These are phyloP conservation scores for Belgica antarctica DNA, from an alignment of 2,888 invertebrate species.

Conservation along the genomic window DNA sequence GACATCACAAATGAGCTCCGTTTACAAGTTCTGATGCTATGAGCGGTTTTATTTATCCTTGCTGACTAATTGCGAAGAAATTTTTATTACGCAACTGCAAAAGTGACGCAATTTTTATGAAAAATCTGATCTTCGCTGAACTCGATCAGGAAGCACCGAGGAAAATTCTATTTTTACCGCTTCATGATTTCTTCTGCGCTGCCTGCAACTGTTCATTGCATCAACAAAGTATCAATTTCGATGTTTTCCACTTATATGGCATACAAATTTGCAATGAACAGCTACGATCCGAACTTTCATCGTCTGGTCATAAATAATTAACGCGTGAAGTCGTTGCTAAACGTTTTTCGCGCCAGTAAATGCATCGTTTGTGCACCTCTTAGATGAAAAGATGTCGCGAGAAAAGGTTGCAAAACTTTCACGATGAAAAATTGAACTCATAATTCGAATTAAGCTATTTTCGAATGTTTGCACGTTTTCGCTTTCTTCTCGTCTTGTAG, in stretches of 20 bases:
- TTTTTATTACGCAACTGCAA: slow-evolving; percentile 23
- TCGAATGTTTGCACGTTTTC: not conserved
- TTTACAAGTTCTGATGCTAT: too few relatives aligned
- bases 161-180: not conserved
- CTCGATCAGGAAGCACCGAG: not conserved
- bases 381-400: not conserved
- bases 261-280: not conserved
- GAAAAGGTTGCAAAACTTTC: not conserved
- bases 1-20: too few relatives aligned
- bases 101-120: slow-evolving; percentile 12
- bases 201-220: not conserved
- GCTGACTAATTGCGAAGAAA: too few relatives aligned
- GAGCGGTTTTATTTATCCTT: too few relatives aligned
- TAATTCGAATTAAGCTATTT: not conserved
- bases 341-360: not conserved
- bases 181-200: not conserved
- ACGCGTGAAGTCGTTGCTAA: not conserved
- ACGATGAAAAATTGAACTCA: not conserved
- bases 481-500: not conserved
- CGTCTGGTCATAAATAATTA: not conserved
- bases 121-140: too few relatives aligned
- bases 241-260: not conserved
- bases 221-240: slow-evolving; percentile 20
- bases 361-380: not conserved
- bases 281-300: not conserved